Base-by-base conservation (phyloP, 1,140 invertebrate genomes). In the Papilio polyxenes region DNA sequence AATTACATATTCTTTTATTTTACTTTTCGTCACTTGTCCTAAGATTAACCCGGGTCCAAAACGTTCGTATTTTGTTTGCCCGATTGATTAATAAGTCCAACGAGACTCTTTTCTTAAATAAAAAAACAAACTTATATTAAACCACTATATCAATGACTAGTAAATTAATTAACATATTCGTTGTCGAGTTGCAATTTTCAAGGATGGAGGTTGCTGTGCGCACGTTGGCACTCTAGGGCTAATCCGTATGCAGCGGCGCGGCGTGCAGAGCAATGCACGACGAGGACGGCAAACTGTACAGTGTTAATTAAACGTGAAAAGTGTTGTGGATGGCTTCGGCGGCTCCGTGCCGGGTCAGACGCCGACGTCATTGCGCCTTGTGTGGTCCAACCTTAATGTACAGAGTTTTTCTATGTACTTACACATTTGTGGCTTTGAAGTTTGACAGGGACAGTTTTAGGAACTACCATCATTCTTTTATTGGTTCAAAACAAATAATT, bases 281-380 rank as follows among this genome's bases (percentile, higher is more conserved):
- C 15, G 37, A 59, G 17, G 65, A 23, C 20, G 20, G 72, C 86
- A 86, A 87, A 84, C 86, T 79, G 78, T 82, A 44, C 79, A 69
- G 83, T 84, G 86, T 84, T 88, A 87, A 87, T 86, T 80, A 82
- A 74, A 85, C 78, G 84, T 87, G 83, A 89, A 87, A 88, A 89
- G 84, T 84, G 79, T 77, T 80, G n/a, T 49, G 31, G 15, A 15
- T 62, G 17, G 37, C 9, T 3, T 10, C 20, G 59, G 10, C 62
- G 10, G 10, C 51, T 11, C 51, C 51, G 56, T 81, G 82, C 83
- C 81, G 56, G 78, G 65, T 82, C 75, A 78, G 80, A 49, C 40
- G 62, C 23, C 79, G 56, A 59, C 56, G 17, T 59, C 23, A 23
- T 1, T 31, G 13, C 65, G 65, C 5, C 9, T 0, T 72, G 65